phyloP scores from a whole-genome alignment of 1,140 invertebrate genomes.

The Pachypeltis micranthus region DNA sequence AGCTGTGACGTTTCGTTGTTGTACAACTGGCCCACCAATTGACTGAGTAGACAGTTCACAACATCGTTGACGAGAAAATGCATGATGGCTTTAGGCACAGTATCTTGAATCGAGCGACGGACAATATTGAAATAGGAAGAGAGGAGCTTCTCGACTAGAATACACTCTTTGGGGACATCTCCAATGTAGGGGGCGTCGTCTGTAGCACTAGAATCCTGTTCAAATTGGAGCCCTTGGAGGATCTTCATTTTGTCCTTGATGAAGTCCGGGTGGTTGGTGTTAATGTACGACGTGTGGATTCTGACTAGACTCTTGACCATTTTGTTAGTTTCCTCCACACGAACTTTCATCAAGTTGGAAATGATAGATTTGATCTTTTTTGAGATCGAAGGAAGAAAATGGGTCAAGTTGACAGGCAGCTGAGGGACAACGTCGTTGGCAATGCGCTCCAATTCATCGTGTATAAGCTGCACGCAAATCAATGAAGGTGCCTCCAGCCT shows the following conservation, averaged over 20 bases:
- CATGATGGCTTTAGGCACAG: slow-evolving; percentile 28
- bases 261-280: slow-evolving; percentile 58
- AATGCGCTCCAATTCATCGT: slow-evolving; percentile 62
- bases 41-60: slow-evolving; percentile 20
- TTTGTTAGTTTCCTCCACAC: slow-evolving; percentile 50
- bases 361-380: slow-evolving; percentile 58
- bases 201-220: not conserved
- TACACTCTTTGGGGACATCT: not conserved
- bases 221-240: not conserved
- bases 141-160: slow-evolving; percentile 23
- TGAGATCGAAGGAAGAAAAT: slow-evolving; percentile 57
- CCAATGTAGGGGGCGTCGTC: not conserved
- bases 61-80: slow-evolving; percentile 25
- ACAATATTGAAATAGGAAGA: slow-evolving; percentile 26
- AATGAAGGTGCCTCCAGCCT: slow-evolving; percentile 55
- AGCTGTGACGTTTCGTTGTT: not conserved
- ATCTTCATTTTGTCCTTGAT: slow-evolving; percentile 1
- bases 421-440: slow-evolving; percentile 56
- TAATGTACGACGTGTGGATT: slow-evolving; percentile 60
- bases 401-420: slow-evolving; percentile 41
- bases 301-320: slow-evolving; percentile 55
- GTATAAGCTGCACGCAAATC: slow-evolving; percentile 56
- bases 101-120: slow-evolving; percentile 24
- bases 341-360: slow-evolving; percentile 44
- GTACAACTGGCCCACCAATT: slow-evolving; percentile 23